phyloP scores from a whole-genome alignment of 2,797 vertebrate genomes.

The Sebastes melanostomus region DNA sequence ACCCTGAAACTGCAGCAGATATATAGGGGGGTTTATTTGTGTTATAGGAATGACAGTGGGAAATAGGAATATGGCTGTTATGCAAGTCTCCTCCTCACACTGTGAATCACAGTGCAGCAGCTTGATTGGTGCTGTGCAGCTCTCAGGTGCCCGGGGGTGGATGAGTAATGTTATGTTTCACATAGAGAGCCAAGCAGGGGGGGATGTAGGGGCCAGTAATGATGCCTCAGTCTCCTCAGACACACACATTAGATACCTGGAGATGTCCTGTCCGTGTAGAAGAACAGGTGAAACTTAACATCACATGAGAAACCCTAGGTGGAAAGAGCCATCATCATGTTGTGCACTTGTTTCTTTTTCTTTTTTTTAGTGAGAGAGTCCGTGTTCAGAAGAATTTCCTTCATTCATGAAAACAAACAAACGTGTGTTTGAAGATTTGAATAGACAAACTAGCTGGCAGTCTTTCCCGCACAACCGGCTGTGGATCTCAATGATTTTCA shows the following conservation, averaged over 20 bases:
- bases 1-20: constrained; percentile 16
- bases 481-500: background rate
- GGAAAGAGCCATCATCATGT: background rate
- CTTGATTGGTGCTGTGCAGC: constrained; percentile 69
- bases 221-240: constrained; percentile 17
- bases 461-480: background rate
- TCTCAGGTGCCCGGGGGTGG: constrained; percentile 69
- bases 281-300: constrained; percentile 20
- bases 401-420: background rate
- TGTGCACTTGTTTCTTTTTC: background rate
- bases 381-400: too few species aligned
- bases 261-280: background rate
- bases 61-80: constrained; percentile 64
- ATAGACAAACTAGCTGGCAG: background rate
- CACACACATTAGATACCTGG: background rate
- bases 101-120: constrained; percentile 71
- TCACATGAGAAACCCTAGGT: background rate
- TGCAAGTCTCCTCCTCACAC: constrained; percentile 71
- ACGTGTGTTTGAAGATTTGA: background rate
- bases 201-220: constrained; percentile 34
- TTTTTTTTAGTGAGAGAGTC: background rate
- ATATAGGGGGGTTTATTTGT: constrained; percentile 18
- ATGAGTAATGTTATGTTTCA: constrained; percentile 75
- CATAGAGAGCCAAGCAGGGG: constrained; percentile 30
- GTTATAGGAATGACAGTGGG: constrained; percentile 9